Conservation (phyloP, 2,888 invertebrate genomes). For the Acleris emargana region DNA sequence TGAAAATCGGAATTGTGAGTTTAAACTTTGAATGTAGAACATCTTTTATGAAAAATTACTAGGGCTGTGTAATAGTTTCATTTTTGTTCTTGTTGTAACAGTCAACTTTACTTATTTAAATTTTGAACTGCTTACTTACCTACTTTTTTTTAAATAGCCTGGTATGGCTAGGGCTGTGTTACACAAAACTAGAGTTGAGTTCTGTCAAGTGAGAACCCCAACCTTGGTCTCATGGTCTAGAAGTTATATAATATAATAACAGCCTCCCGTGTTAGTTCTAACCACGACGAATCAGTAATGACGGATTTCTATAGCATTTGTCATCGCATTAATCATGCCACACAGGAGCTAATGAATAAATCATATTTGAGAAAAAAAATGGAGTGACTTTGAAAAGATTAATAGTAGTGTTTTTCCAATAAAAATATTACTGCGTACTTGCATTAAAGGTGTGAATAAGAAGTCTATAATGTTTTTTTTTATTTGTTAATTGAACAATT, state of each 20-base stretch:
- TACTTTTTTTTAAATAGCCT: too few species aligned
- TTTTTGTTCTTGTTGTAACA: not conserved
- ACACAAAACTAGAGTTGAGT: not conserved
- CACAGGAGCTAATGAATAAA: slow-evolving; percentile 35
- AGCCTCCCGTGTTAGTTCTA: slow-evolving; percentile 15
- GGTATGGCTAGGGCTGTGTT: too few species aligned
- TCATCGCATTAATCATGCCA: slow-evolving; percentile 34
- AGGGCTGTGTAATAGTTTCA: not conserved
- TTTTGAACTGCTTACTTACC: too few species aligned
- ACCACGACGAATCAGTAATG: slow-evolving; percentile 32
- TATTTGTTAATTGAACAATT: too few species aligned
- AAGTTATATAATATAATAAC: slow-evolving; percentile 15
- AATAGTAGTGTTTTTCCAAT: slow-evolving; percentile 7
- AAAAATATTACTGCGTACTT: not conserved
- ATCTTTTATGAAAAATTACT: not conserved
- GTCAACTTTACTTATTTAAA: not conserved
- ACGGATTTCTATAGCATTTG: slow-evolving; percentile 34
- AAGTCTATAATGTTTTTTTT: too few species aligned
- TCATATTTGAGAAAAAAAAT: slow-evolving; percentile 29
- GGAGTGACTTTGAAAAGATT: slow-evolving; percentile 10
- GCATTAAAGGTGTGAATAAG: not conserved
- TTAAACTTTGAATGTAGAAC: slow-evolving; percentile 4
- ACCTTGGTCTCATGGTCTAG: slow-evolving; percentile 12
- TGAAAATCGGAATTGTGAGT: not conserved
- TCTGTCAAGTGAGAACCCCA: not conserved